Evolutionary conservation across 2,888 invertebrate species (phyloP).

Genomic region (Drosophila gaucha): DNA sequence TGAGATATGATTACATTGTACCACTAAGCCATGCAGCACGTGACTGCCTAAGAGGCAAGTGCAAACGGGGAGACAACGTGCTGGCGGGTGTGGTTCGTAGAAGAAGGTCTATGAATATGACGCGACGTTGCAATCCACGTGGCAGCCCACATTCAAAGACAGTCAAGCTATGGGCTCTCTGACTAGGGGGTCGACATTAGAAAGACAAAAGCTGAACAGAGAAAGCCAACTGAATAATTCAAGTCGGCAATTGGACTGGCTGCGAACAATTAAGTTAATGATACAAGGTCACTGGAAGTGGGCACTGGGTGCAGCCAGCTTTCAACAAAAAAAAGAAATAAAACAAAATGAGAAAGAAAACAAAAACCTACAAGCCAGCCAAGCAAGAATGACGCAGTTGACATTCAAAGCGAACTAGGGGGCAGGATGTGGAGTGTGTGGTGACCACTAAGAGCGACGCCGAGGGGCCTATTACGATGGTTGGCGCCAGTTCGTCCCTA

Average conservation of each 20-base stretch:
- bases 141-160: conserved; percentile 35
- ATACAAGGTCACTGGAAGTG: conserved; percentile 79
- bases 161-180: conserved; percentile 13
- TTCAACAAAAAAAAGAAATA: conserved; percentile 21
- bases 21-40: conserved; percentile 66
- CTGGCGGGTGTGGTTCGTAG: conserved; percentile 1
- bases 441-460: conserved; percentile 57
- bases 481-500: conserved; percentile 70
- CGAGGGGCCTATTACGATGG: conserved; percentile 66
- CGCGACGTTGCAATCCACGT: conserved; percentile 22
- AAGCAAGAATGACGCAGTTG: conserved; percentile 72
- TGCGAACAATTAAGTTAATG: conserved; percentile 79
- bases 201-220: conserved; percentile 49
- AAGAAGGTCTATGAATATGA: conserved; percentile 26
- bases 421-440: conserved; percentile 22
- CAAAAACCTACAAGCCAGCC: conserved; percentile 18
- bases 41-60: conserved; percentile 42
- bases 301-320: conserved; percentile 15
- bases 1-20: conserved; percentile 44
- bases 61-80: conserved; percentile 48
- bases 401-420: conserved; percentile 43
- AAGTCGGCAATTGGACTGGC: conserved; percentile 72
- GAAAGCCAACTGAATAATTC: conserved; percentile 73
- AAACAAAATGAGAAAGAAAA: conserved; percentile 12
- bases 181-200: conserved; percentile 37